Evolutionary conservation across 2,797 vertebrate species (phyloP), one percentile per base, ranked within the genome.

Genomic region (Amniataba percoides): DNA sequence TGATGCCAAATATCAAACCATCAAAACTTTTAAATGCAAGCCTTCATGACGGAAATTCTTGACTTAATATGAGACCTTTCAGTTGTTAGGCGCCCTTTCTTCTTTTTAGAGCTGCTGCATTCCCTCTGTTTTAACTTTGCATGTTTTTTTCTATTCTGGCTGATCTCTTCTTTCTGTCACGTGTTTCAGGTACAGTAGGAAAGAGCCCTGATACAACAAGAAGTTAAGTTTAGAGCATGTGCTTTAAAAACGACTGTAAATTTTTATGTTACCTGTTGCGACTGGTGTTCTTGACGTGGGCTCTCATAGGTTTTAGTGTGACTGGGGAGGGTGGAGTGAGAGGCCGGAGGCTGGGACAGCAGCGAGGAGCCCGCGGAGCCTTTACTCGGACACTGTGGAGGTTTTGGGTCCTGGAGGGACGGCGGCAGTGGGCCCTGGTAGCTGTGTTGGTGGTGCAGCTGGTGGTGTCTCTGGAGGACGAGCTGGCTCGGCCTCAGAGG

Each of bases 401-500:
- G 61, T 71, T 59, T 11, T 78, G 82, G 87, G 3, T 93, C 88
- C 71, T 93, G 79, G 49, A 89, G 80, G 34, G 89, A 85, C 2
- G 87, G 53, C 0, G 93, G 90, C 73, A 92, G 80, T 0, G 93
- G 87, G 55, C 93, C 92, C 81, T 95, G 94, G 87, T 94, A 95
- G 84, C 93, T 92, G 86, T 94, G 93, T 34, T 94, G 95, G 88
- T 94, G 94, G 80, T 94, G 94, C 56, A 93, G 93, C 83, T 94
- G 93, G 84, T 93, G 94, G 89, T 93, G 93, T 61, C 92, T 83
- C 83, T 94, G 94, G 2, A 94, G 91, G 62, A 93, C 92, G 0
- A 92, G 90, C 71, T 93, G 93, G 66, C 89, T 93, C 5, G 88
- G 71, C 19, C 92, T 87, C 7, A 91, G 80, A 2, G 83, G 80